These are phyloP conservation scores for Hexactinellida sp. DNA, from an alignment of 37 sponge, comb jelly and placozoan species.

Conservation along the genomic window DNA sequence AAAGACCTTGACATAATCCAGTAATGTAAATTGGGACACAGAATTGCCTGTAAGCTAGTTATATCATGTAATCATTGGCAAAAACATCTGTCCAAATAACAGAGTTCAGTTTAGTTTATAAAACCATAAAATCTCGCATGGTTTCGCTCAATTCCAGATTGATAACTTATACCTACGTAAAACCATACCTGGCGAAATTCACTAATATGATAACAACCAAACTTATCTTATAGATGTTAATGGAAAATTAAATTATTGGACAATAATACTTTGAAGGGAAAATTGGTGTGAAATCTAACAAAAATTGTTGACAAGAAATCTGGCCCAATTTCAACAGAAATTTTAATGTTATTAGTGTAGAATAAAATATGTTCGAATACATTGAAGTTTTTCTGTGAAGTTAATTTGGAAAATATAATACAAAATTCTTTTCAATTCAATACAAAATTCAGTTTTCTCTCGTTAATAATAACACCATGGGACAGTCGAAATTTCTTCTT, in stretches of 20 bases:
- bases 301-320: neutral
- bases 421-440: too few relatives aligned
- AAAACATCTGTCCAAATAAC: neutral
- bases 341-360: too few relatives aligned
- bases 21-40: too few relatives aligned
- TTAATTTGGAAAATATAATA: too few relatives aligned
- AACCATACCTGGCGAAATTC: neutral
- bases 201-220: neutral
- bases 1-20: too few relatives aligned
- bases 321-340: neutral
- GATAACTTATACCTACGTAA: neutral
- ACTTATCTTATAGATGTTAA: neutral
- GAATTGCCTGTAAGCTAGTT: too few relatives aligned
- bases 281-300: neutral
- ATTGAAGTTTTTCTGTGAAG: too few relatives aligned
- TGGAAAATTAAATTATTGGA: neutral
- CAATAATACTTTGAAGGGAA: neutral
- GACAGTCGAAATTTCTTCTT: too few relatives aligned
- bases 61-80: neutral
- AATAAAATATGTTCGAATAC: too few relatives aligned
- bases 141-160: neutral
- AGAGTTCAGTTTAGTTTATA: neutral
- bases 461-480: too few relatives aligned
- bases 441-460: too few relatives aligned
- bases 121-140: slow-evolving; percentile 1